Evolutionary conservation across 2,888 invertebrate genomes (phyloP).

Genomic region (Nebria brevicollis): DNA sequence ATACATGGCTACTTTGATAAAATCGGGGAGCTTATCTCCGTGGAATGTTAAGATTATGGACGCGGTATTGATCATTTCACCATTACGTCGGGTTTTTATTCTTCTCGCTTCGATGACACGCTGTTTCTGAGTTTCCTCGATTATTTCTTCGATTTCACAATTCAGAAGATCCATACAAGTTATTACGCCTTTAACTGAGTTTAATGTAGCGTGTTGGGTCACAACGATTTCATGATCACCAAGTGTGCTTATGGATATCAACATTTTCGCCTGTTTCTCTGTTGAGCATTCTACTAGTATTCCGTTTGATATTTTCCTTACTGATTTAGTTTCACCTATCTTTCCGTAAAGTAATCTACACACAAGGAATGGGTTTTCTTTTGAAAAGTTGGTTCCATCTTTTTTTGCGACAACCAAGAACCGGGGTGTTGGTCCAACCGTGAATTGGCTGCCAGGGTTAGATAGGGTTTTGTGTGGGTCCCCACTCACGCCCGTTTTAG

Average conservation of each 20-base stretch:
- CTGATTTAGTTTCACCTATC: no score
- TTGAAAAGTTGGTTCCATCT: no score
- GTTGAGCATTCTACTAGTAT: no score
- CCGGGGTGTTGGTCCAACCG: no score
- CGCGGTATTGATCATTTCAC: constrained; percentile 38
- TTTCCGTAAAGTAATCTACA: no score
- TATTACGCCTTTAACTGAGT: constrained; percentile 48
- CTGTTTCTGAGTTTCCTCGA: constrained; percentile 35
- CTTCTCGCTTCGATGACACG: constrained; percentile 47
- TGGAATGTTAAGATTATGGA: constrained; percentile 50
- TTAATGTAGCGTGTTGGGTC: constrained; percentile 20
- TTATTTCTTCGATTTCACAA: constrained; percentile 48
- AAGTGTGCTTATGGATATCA: background rate
- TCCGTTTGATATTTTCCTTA: no score
- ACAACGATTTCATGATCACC: background rate
- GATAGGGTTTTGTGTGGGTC: background rate
- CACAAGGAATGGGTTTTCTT: no score
- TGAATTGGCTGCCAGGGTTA: no score
- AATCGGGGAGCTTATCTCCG: constrained; percentile 40
- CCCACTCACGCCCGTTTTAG: constrained; percentile 25
- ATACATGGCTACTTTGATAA: constrained; percentile 47
- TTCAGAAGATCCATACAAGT: constrained; percentile 49
- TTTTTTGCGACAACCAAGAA: no score
- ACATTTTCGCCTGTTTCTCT: no score
- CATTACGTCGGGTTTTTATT: constrained; percentile 37